Base-by-base conservation (phyloP, 92 coral and sea anemone genomes). In the Porites rus region DNA sequence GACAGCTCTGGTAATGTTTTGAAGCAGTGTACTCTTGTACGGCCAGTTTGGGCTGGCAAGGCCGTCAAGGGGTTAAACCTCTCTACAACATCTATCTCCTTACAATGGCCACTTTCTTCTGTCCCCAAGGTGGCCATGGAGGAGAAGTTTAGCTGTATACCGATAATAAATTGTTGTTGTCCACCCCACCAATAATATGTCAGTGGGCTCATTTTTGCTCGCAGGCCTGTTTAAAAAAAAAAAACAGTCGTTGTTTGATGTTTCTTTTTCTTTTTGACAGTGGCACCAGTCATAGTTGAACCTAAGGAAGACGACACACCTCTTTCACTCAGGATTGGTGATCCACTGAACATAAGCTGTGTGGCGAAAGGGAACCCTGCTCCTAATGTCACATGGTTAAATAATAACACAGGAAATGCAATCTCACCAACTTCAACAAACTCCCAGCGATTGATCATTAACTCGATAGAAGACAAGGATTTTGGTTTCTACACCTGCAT, bases 321-420 rank as follows among this genome's bases (percentile, higher is more conserved):
- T 1, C 24, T 28, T 38, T 20, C 1, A 43, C 12, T 52, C 50
- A 38, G 76, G 4, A 51, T 92, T 5, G 92, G 82, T 7, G 51
- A 19, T 0, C 6, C 80, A 16, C 43, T 94, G 50, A 92, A 92
- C 64, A 14, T 46, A 43, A 90, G 91, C 3, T 94, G 98, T 17
- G 58, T 18, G 25, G 98, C 98, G 7, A 88, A 69, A 56, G 98
- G 28, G 31, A 94, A 94, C 52, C 98, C 98, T 11, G 14, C 81
- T 64, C 98, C 98, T 70, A 76, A 60, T 16, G 90, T 94, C 8
- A 67, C 83, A n/a, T 94, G 98, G 98, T 46, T 51, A 72, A 87
- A 82, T 84, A 66, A 90, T 56, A 72, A 69, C 1, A 67, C 73
- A 3, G 86, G 68, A 16, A 21, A 75, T 53, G 11, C 64, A 1